Percentiles rank a stretch among this genome's conserved stretches.
These are phyloP conservation scores for Embiotoca jacksoni DNA, from an alignment of 2,113 vertebrate species.

Conservation along the genomic window DNA sequence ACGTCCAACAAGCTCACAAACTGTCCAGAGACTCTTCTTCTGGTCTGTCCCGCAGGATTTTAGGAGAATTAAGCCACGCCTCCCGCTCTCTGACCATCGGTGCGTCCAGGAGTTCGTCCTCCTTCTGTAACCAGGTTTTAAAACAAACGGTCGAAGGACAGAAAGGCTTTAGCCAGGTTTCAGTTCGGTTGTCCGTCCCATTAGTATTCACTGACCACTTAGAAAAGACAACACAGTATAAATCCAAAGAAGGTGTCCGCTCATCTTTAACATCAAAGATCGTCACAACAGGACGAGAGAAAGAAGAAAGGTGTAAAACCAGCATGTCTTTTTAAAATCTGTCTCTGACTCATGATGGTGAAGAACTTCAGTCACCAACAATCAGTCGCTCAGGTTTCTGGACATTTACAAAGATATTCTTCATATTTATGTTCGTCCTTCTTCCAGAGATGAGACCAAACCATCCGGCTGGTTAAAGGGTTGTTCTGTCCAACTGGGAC, in stretches of 20 bases:
- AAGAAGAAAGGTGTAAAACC: not conserved
- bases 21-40: not conserved
- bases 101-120: not conserved
- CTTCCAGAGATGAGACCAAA: not conserved
- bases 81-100: not conserved
- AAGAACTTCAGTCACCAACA: not conserved
- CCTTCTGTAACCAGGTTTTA: conserved; percentile 7
- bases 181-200: not conserved
- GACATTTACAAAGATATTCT: not conserved
- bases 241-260: conserved; percentile 50
- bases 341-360: no score
- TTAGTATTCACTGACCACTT: conserved; percentile 9
- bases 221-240: conserved; percentile 46
- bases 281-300: conserved; percentile 40
- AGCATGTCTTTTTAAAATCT: not conserved
- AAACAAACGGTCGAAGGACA: conserved; percentile 31
- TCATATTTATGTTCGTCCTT: not conserved
- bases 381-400: no score
- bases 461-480: no score
- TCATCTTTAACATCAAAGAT: conserved; percentile 48
- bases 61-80: conserved; percentile 10
- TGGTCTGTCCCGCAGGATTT: no score
- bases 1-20: conserved; percentile 14
- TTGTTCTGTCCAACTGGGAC: not conserved
- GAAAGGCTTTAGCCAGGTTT: conserved; percentile 32